Evolutionary conservation across 2,113 vertebrate species (phyloP), one percentile per base, ranked within the genome.

Genomic region (Semicossyphus pulcher): DNA sequence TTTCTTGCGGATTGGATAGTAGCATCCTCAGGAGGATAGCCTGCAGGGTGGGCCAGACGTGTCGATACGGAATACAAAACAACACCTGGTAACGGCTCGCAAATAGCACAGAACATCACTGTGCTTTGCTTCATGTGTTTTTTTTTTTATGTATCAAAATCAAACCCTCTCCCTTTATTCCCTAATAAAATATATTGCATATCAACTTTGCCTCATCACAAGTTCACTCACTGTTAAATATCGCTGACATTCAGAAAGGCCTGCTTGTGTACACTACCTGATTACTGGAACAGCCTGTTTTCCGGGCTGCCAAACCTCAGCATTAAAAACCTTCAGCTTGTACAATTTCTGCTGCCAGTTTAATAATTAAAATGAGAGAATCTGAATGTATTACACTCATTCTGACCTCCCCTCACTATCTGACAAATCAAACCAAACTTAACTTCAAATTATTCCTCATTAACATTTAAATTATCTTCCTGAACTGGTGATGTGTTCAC

Each of bases 1-100:
- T 76, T 72, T 61, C 29, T 64, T 54, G n/a, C 29, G 12, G 9
- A 60, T 42, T 18, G 45, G 71, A 76, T 48, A 76, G 81, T 57
- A 66, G 60, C 59, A 72, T 62, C 71, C 36, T 36, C 64, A 73
- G 72, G 45, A 48, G 21, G 41, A 39, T 31, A 14, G 51, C 14
- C 41, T 52, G 32, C 36, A 47, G 56, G 37, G 14, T n/a, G 18
- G 45, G 18, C 7, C 12, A 8, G 15, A 42, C 15, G 21, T 71
- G 36, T 34, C 47, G 10, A 11, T 14, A 36, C 62, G 66, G 72
- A 54, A 84, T 64, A n/a, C 41, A 44, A 44, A 78, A 71, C 20
- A 48, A 67, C 73, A 83, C 57, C 72, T 76, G 67, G 57, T 31
- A 39, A 26, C 29, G 28, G 41, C 58, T 76, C 18, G 9, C 20